phyloP scores from a whole-genome alignment of 2,888 invertebrate species.

The Torymus tubicola region DNA sequence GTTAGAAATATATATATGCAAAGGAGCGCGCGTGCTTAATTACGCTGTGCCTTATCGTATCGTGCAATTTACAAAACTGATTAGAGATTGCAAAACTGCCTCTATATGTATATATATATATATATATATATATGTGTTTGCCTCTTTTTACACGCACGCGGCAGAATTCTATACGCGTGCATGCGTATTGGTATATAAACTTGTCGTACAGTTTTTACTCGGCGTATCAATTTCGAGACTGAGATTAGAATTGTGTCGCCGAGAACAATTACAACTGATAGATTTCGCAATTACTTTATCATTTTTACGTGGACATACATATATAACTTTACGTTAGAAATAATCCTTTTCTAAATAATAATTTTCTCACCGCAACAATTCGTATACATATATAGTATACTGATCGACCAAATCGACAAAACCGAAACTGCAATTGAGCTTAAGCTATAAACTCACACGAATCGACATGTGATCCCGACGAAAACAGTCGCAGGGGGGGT shows the following conservation, averaged over 20 bases:
- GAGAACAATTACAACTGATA: not conserved
- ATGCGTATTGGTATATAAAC: too few relatives aligned
- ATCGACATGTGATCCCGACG: slow-evolving; percentile 34
- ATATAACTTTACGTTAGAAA: too few relatives aligned
- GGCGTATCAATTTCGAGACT: not conserved
- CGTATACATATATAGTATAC: too few relatives aligned
- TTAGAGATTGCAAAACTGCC: slow-evolving; percentile 27
- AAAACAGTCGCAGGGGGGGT: slow-evolving; percentile 19
- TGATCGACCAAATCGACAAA: too few relatives aligned
- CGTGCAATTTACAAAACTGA: slow-evolving; percentile 41
- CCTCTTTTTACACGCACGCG: too few relatives aligned
- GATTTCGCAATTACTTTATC: too few relatives aligned
- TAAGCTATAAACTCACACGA: not conserved
- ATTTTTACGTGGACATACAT: not conserved
- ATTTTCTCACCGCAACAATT: too few relatives aligned
- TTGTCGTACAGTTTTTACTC: too few relatives aligned
- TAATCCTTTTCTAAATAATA: too few relatives aligned
- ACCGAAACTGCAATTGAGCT: not conserved
- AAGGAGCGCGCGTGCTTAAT: slow-evolving; percentile 6
- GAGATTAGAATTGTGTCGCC: not conserved
- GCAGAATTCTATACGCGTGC: too few relatives aligned
- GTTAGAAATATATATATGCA: too few relatives aligned
- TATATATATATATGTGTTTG: not conserved
- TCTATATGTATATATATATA: not conserved
- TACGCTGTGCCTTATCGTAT: slow-evolving; percentile 30